A percentile compares a stretch with the other conserved stretches of the same genome.
phyloP scores from a whole-genome alignment of 2,113 vertebrate genomes.

The human region DNA sequence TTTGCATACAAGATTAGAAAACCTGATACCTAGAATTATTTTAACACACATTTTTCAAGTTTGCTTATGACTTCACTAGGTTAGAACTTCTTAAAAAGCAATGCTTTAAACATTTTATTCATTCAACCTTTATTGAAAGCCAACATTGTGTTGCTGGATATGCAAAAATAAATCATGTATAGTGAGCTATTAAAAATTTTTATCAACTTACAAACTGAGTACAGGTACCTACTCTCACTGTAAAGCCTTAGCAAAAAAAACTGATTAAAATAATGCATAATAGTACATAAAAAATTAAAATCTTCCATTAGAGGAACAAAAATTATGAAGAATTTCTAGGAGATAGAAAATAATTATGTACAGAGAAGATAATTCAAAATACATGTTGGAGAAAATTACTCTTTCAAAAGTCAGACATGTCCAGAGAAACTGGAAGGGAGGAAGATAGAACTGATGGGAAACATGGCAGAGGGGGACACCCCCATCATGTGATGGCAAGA shows the following conservation, averaged over 20 bases:
- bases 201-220: neutral
- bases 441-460: neutral
- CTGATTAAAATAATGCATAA: slow-evolving; percentile 2
- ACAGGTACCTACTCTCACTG: neutral
- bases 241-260: neutral
- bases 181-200: neutral
- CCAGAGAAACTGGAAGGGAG: neutral
- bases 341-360: neutral
- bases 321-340: neutral
- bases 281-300: neutral
- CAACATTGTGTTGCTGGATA: neutral
- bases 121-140: neutral
- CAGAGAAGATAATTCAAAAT: neutral
- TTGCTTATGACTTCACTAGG: neutral
- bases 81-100: slow-evolving; percentile 7
- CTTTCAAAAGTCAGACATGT: neutral
- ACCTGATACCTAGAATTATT: neutral
- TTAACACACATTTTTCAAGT: neutral
- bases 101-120: neutral
- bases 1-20: neutral
- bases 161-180: neutral
- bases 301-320: neutral
- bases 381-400: neutral
- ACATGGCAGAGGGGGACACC: neutral
- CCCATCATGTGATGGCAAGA: neutral